Evolutionary conservation across 2,888 invertebrate species (phyloP).

Genomic region (Congeria kusceri): DNA sequence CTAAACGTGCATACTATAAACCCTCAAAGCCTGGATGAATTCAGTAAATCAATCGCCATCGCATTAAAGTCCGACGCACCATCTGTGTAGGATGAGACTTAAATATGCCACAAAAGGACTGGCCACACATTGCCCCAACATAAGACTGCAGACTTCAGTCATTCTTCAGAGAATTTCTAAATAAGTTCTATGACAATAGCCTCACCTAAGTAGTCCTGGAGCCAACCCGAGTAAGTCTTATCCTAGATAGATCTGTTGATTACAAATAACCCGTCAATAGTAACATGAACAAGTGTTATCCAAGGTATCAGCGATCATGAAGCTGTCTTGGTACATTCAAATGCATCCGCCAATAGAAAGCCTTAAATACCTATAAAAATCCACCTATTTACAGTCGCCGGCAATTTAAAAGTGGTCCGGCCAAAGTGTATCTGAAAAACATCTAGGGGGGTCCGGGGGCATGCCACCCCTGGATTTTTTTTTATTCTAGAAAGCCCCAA

Average conservation of each 20-base stretch:
- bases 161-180: constrained; percentile 19
- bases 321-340: constrained; percentile 27
- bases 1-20: constrained; percentile 17
- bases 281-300: constrained; percentile 25
- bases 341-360: constrained; percentile 23
- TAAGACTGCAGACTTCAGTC: constrained; percentile 19
- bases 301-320: constrained; percentile 41
- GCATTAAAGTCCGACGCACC: constrained; percentile 13
- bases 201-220: constrained; percentile 18
- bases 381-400: too few relatives aligned
- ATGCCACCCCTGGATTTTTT: too few relatives aligned
- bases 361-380: constrained; percentile 18
- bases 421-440: too few relatives aligned
- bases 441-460: too few relatives aligned
- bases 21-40: constrained; percentile 31
- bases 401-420: too few relatives aligned
- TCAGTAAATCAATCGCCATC: constrained; percentile 14
- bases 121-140: constrained; percentile 19
- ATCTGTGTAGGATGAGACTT: constrained; percentile 31
- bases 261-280: constrained; percentile 29
- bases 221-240: constrained; percentile 27
- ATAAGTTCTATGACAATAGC: constrained; percentile 19
- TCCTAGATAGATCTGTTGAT: constrained; percentile 41
- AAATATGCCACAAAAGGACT: constrained; percentile 25
- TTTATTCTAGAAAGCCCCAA: too few relatives aligned